Conservation (phyloP, 2,113 vertebrate genomes). For the Campylomormyrus numenius region DNA sequence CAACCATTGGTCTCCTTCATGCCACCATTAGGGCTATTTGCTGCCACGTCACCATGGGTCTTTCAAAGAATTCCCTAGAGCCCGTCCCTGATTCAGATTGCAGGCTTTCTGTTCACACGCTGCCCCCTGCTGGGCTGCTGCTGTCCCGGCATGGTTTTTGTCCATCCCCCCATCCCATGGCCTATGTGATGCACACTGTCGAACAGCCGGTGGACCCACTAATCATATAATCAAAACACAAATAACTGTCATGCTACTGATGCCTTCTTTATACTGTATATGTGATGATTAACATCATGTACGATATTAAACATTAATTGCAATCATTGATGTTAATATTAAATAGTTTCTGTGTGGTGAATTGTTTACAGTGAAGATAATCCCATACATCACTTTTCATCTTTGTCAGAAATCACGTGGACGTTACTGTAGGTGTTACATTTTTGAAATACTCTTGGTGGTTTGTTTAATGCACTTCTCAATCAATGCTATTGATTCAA, state of each 20-base stretch:
- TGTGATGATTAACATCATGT: background rate
- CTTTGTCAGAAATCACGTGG: background rate
- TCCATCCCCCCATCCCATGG: background rate
- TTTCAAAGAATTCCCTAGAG: background rate
- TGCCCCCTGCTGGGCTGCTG: background rate
- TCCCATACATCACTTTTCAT: background rate
- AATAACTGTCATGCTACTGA: background rate
- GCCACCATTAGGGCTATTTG: background rate
- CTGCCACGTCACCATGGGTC: background rate
- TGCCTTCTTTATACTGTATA: background rate
- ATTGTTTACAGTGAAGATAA: background rate
- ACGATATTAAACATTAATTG: background rate
- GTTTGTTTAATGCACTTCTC: slow-evolving; percentile 40
- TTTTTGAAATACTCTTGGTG: slow-evolving; percentile 17
- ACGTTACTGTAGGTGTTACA: slow-evolving; percentile 16
- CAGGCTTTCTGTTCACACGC: background rate
- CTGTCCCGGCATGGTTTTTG: background rate
- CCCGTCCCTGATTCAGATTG: background rate
- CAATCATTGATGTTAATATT: background rate
- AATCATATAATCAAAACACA: background rate
- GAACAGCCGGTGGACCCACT: background rate
- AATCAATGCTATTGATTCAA: slow-evolving; percentile 42
- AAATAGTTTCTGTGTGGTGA: background rate
- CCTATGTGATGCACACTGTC: background rate
- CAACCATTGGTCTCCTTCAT: background rate